These are phyloP conservation scores for Grus americana DNA, from an alignment of 2,113 vertebrate genomes.

Conservation along the genomic window DNA sequence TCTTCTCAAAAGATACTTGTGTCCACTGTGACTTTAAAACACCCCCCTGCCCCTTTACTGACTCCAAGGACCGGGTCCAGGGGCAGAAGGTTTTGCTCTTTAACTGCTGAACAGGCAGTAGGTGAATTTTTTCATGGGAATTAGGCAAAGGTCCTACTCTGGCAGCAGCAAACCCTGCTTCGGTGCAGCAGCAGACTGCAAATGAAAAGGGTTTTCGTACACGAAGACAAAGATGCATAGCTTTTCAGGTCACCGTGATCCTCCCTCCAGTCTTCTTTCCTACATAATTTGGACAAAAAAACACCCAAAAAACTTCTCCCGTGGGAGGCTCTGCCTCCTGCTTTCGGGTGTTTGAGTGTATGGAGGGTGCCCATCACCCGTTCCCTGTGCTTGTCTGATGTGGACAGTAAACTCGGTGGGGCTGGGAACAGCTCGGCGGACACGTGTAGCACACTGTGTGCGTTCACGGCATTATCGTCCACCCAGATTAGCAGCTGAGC, in stretches of 20 bases:
- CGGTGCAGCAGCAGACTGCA: conserved; percentile 15
- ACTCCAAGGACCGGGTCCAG: conserved; percentile 8
- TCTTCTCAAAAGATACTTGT: neutral
- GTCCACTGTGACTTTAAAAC: conserved; percentile 6
- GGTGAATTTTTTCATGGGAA: conserved; percentile 30
- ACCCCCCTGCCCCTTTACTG: neutral
- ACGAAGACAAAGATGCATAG: neutral
- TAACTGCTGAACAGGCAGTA: conserved; percentile 58
- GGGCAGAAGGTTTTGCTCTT: conserved; percentile 13
- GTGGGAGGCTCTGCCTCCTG: neutral
- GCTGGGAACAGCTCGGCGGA: neutral
- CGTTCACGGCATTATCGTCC: neutral
- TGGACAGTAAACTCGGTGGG: fast-evolving
- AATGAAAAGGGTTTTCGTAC: conserved; percentile 50
- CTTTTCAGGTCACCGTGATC: neutral
- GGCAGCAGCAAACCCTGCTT: conserved; percentile 18
- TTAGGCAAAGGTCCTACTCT: neutral
- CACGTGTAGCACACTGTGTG: neutral
- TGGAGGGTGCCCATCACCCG: neutral
- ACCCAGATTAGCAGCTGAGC: neutral
- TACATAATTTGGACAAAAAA: neutral
- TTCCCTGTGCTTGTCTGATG: neutral
- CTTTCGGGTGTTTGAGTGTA: neutral
- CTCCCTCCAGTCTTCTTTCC: neutral
- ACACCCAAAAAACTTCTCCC: neutral